phyloP scores from a whole-genome alignment of 2,797 vertebrate species.

The Rhinophrynus dorsalis region DNA sequence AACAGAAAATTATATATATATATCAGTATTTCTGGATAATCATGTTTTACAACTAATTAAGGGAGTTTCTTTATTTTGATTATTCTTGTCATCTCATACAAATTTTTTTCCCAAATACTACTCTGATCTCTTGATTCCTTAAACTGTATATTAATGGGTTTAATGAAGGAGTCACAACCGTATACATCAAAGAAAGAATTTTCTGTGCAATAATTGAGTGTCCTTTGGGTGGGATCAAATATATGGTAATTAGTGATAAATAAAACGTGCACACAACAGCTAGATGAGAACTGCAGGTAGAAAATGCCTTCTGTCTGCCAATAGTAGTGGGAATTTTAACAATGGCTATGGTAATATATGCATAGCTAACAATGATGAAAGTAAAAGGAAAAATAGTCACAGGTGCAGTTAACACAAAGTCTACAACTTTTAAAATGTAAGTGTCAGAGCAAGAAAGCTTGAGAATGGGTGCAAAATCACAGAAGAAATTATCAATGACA shows the following conservation, averaged over 20 bases:
- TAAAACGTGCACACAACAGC: constrained; percentile 14
- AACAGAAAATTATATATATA: no score
- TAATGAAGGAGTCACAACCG: constrained; percentile 9
- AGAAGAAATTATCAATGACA: constrained; percentile 36
- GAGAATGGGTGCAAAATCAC: constrained; percentile 26
- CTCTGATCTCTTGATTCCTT: constrained; percentile 18
- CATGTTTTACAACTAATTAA: no score
- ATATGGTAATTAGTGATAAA: constrained; percentile 16
- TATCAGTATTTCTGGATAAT: no score
- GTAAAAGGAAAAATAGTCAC: constrained; percentile 26
- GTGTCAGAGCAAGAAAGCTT: constrained; percentile 26
- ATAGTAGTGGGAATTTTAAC: constrained; percentile 1
- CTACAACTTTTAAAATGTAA: not conserved
- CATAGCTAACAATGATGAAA: constrained; percentile 13
- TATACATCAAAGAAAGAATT: constrained; percentile 30
- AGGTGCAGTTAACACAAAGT: not conserved
- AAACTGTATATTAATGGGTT: constrained; percentile 32
- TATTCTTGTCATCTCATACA: not conserved
- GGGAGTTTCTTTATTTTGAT: no score
- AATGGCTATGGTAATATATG: not conserved
- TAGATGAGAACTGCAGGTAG: constrained; percentile 33
- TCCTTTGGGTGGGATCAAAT: not conserved
- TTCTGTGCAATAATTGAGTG: not conserved
- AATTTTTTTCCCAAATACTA: not conserved
- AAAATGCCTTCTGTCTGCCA: constrained; percentile 31